Evolutionary conservation across 2,888 invertebrate species (phyloP).

Genomic region (Brachyopa scutellaris): DNA sequence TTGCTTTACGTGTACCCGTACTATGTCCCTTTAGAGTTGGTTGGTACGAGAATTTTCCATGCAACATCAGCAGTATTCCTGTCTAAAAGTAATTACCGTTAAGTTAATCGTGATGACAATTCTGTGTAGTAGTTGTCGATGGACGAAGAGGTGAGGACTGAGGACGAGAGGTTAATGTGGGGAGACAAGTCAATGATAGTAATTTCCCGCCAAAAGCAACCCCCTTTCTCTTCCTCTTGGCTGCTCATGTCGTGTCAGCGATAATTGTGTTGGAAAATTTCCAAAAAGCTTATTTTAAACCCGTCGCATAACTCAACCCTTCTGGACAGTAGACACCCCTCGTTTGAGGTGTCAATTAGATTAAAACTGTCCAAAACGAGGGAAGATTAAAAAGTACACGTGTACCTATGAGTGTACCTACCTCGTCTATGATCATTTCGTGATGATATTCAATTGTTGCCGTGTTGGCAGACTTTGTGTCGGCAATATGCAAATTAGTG

Average conservation of each 20-base stretch:
- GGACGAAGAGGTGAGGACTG: neutral
- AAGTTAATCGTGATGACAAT: slow-evolving; percentile 45
- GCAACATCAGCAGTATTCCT: slow-evolving; percentile 50
- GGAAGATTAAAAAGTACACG: slow-evolving; percentile 63
- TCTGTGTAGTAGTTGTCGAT: neutral
- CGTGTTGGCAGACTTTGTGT: slow-evolving; percentile 11
- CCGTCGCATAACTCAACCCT: slow-evolving; percentile 8
- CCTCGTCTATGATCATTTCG: no score
- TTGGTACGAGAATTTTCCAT: no score
- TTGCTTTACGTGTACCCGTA: no score
- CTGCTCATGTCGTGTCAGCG: no score
- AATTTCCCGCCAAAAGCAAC: slow-evolving; percentile 22
- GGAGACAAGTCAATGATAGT: slow-evolving; percentile 40
- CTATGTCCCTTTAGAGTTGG: neutral
- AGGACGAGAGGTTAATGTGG: neutral
- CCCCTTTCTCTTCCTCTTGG: no score
- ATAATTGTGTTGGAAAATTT: neutral
- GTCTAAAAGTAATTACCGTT: slow-evolving; percentile 64
- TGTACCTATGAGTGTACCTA: no score
- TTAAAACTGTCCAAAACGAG: slow-evolving; percentile 46
- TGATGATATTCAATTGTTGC: slow-evolving; percentile 54
- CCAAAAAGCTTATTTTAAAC: neutral
- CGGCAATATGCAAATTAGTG: slow-evolving; percentile 27
- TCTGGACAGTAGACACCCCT: neutral
- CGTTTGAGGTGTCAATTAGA: slow-evolving; percentile 66